phyloP scores from a whole-genome alignment of 2,888 invertebrate species.

The Machimus rusticus region DNA sequence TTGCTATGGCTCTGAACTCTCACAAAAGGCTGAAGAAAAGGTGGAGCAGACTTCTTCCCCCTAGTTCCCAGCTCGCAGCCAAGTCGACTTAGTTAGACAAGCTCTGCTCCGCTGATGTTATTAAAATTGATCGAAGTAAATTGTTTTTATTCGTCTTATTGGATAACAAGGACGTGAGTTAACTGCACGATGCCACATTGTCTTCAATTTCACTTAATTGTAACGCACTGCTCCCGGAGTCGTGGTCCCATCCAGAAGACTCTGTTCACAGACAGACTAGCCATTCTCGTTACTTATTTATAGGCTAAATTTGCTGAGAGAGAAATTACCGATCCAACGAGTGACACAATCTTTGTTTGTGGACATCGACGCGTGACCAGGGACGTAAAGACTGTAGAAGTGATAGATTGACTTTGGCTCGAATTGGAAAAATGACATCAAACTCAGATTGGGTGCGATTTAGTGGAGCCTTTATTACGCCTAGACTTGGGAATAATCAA shows the following conservation, averaged over 20 bases:
- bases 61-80: neutral
- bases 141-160: constrained; percentile 33
- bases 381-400: neutral
- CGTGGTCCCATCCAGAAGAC: neutral
- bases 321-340: neutral
- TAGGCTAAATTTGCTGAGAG: neutral
- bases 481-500: neutral
- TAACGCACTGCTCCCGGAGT: neutral
- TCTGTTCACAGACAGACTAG: neutral
- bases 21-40: neutral
- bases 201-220: constrained; percentile 36
- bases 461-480: neutral
- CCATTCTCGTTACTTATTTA: neutral
- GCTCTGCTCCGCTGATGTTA: neutral
- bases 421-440: neutral
- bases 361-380: neutral
- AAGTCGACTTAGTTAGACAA: neutral
- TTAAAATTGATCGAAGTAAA: constrained; percentile 37
- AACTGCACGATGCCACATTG: neutral
- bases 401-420: neutral
- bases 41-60: neutral
- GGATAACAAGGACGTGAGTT: constrained; percentile 35
- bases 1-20: neutral
- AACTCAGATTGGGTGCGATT: neutral
- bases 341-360: neutral